These are phyloP conservation scores for Palythoa grandis DNA, from an alignment of 92 coral and sea anemone genomes.

Conservation along the genomic window DNA sequence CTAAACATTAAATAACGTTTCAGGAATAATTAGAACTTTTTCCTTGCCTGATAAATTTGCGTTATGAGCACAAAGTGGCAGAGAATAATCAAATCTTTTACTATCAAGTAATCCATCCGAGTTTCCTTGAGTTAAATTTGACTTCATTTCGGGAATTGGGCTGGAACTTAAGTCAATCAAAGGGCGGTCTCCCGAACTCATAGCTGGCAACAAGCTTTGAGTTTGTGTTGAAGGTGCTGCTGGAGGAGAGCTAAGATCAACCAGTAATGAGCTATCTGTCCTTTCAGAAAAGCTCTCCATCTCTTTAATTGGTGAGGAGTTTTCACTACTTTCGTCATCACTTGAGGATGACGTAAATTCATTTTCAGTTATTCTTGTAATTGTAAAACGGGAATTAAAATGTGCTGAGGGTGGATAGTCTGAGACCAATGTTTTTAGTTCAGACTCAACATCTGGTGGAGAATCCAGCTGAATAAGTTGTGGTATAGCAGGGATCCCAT, in stretches of 20 bases:
- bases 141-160: neutral
- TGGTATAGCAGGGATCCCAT: slow-evolving; percentile 18
- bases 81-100: slow-evolving; percentile 14
- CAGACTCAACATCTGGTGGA: slow-evolving; percentile 62
- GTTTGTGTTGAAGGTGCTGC: neutral
- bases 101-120: neutral
- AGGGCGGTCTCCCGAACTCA: neutral
- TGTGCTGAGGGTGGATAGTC: slow-evolving; percentile 60
- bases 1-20: neutral
- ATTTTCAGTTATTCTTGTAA: slow-evolving; percentile 56
- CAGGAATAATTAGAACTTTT: neutral
- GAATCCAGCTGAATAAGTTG: slow-evolving; percentile 61
- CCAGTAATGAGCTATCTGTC: slow-evolving; percentile 25
- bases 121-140: slow-evolving; percentile 4
- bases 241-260: slow-evolving; percentile 22
- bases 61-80: slow-evolving; percentile 8
- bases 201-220: slow-evolving; percentile 13
- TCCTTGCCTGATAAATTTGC: slow-evolving; percentile 27
- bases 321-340: slow-evolving; percentile 39
- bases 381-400: slow-evolving; percentile 58
- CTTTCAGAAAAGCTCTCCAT: slow-evolving; percentile 31
- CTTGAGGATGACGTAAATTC: slow-evolving; percentile 40
- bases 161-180: slow-evolving; percentile 20
- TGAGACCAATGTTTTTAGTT: slow-evolving; percentile 57
- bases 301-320: slow-evolving; percentile 20